phyloP scores from a whole-genome alignment of 2,888 invertebrate genomes.

The Pammene aurita region DNA sequence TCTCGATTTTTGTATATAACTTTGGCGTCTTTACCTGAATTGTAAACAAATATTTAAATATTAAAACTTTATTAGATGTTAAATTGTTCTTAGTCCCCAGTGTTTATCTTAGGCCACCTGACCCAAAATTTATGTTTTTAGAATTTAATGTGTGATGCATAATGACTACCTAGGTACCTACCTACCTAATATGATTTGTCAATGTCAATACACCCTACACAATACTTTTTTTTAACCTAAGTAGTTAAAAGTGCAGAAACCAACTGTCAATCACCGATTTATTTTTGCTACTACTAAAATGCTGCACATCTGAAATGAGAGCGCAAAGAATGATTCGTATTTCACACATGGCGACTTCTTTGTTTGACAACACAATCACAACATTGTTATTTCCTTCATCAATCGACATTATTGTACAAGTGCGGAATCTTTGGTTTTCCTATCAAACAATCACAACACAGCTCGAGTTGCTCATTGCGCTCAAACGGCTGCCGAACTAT shows the following conservation, averaged over 20 bases:
- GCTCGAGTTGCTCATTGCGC: constrained; percentile 56
- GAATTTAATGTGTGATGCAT: no score
- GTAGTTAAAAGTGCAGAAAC: neutral
- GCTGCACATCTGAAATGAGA: constrained; percentile 33
- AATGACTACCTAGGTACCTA: no score
- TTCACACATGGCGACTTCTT: constrained; percentile 37
- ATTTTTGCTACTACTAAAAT: constrained; percentile 4
- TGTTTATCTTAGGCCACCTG: no score
- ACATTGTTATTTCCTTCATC: constrained; percentile 51
- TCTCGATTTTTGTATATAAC: no score
- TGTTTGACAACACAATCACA: constrained; percentile 40
- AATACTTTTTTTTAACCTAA: no score
- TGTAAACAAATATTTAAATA: no score
- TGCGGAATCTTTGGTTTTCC: constrained; percentile 65
- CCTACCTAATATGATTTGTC: no score
- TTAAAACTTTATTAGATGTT: no score
- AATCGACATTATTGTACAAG: constrained; percentile 66
- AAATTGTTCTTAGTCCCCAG: no score
- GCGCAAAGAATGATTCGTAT: constrained; percentile 16
- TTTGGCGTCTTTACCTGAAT: no score
- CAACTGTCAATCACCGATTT: constrained; percentile 2
- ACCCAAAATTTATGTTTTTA: no score
- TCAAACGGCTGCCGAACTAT: constrained; percentile 69
- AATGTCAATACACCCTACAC: no score
- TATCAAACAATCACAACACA: constrained; percentile 77